phyloP scores from a whole-genome alignment of 2,888 invertebrate genomes.

The Fragum sueziense region DNA sequence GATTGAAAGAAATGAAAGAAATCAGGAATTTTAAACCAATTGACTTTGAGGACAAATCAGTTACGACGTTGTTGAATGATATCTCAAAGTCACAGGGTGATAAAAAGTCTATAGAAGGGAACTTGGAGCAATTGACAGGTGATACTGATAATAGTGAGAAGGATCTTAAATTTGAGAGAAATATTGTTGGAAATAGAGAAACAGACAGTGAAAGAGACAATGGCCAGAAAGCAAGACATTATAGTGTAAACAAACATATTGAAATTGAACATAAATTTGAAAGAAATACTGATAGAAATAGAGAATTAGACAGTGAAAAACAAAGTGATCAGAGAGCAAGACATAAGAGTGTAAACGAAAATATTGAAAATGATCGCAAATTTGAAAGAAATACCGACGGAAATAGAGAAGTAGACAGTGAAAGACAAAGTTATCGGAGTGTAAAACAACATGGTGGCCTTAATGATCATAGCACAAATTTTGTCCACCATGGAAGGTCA shows the following conservation, averaged over 20 bases:
- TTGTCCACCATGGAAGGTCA: too few relatives aligned
- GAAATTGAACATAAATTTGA: neutral
- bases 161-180: neutral
- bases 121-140: neutral
- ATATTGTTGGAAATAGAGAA: neutral
- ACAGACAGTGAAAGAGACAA: neutral
- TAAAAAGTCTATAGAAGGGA: neutral
- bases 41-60: neutral
- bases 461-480: too few relatives aligned
- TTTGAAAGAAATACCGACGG: too few relatives aligned
- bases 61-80: neutral
- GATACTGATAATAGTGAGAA: neutral
- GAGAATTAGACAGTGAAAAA: too few relatives aligned
- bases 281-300: too few relatives aligned
- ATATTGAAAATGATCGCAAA: neutral
- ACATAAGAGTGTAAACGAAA: neutral
- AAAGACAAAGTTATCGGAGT: too few relatives aligned
- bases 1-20: conserved; percentile 11
- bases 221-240: neutral
- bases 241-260: neutral
- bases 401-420: too few relatives aligned
- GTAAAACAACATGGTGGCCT: too few relatives aligned
- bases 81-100: neutral
- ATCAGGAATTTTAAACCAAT: neutral
- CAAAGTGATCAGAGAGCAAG: too few relatives aligned